A percentile compares a stretch with the other conserved stretches of the same genome.
Evolutionary conservation across 1,140 invertebrate species (phyloP).

Genomic region (Teleopsis dalmanni): DNA sequence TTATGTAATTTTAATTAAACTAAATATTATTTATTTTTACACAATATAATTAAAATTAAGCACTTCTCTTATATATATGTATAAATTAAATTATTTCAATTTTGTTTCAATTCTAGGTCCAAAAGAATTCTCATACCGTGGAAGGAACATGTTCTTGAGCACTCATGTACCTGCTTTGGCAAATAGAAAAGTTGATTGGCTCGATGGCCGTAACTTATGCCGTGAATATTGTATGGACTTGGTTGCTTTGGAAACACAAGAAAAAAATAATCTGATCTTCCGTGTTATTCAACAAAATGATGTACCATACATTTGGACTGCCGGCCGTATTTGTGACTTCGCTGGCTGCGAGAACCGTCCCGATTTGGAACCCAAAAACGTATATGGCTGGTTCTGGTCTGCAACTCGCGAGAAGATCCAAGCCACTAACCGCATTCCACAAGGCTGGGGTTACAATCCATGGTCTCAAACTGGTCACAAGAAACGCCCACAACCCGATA

Average conservation of each 20-base stretch:
- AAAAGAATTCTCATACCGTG: constrained; percentile 79
- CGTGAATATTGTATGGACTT: constrained; percentile 89
- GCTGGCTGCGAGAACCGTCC: constrained; percentile 79
- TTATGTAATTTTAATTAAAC: no score
- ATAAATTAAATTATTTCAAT: constrained; percentile 4
- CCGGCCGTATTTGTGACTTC: constrained; percentile 84
- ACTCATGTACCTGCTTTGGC: constrained; percentile 70
- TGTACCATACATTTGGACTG: constrained; percentile 89
- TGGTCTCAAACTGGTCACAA: constrained; percentile 87
- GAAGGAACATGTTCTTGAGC: constrained; percentile 83
- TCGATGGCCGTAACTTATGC: constrained; percentile 82
- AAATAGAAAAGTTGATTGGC: constrained; percentile 77
- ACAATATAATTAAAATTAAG: no score
- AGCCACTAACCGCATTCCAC: constrained; percentile 65
- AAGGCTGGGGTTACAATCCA: constrained; percentile 61
- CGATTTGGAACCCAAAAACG: constrained; percentile 76
- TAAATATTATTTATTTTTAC: no score
- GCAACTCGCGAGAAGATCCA: constrained; percentile 80
- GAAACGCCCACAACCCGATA: constrained; percentile 78
- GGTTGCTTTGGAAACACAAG: constrained; percentile 77
- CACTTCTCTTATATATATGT: not conserved
- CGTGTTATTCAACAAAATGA: constrained; percentile 78
- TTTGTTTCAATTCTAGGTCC: constrained; percentile 56
- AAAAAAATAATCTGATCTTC: constrained; percentile 83
- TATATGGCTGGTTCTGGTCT: constrained; percentile 91